Percentiles rank a stretch among this genome's conserved stretches.
These are phyloP conservation scores for Amniataba percoides DNA, from an alignment of 2,797 vertebrate genomes.

Conservation along the genomic window DNA sequence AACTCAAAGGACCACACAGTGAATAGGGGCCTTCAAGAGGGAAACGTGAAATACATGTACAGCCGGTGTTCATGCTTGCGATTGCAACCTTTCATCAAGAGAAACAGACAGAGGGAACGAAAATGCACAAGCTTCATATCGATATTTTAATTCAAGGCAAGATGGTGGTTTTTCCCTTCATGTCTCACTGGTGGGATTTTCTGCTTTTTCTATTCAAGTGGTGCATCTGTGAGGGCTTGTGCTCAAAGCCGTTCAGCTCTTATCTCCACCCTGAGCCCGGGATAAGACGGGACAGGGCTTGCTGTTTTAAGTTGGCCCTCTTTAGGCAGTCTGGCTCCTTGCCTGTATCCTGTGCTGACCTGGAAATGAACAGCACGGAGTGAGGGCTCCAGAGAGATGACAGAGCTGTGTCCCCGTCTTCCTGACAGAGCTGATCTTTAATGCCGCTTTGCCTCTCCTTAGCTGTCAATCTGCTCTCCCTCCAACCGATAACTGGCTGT, in stretches of 20 bases:
- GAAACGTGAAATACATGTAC: not conserved
- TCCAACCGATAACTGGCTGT: constrained; percentile 62
- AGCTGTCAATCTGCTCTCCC: constrained; percentile 75
- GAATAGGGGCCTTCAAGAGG: not conserved
- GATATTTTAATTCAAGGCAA: constrained; percentile 42
- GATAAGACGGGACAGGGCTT: constrained; percentile 68
- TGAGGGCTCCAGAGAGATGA: constrained; percentile 65
- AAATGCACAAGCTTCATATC: constrained; percentile 20
- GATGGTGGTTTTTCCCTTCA: constrained; percentile 16
- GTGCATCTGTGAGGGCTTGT: constrained; percentile 51
- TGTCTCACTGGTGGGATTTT: constrained; percentile 52
- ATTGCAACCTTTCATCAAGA: not conserved
- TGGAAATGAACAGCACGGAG: constrained; percentile 69
- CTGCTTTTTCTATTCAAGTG: constrained; percentile 40
- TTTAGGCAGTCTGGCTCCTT: constrained; percentile 67
- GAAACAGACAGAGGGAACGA: not conserved
- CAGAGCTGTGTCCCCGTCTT: constrained; percentile 58
- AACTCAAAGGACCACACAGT: not conserved
- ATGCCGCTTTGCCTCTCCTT: constrained; percentile 64
- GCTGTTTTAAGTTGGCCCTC: constrained; percentile 55
- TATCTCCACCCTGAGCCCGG: constrained; percentile 61
- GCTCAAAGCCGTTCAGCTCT: constrained; percentile 56
- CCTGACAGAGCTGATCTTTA: constrained; percentile 76
- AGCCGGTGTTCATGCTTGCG: not conserved
- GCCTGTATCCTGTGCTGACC: constrained; percentile 68